Evolutionary conservation across 1,140 invertebrate species (phyloP).

Genomic region (Nymphalis io): DNA sequence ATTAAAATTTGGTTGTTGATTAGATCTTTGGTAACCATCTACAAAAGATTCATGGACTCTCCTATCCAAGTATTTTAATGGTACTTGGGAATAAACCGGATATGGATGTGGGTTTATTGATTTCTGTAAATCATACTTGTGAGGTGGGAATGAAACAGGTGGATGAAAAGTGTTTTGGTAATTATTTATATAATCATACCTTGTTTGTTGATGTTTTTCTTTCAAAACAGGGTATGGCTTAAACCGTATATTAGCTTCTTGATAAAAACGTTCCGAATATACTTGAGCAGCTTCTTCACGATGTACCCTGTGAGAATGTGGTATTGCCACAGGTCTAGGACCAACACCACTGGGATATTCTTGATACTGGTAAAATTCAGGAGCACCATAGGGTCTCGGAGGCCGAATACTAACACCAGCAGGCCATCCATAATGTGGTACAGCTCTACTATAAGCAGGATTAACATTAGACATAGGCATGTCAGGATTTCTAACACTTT

Average conservation of each 20-base stretch:
- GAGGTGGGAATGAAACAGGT: conserved; percentile 52
- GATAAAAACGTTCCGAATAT: conserved; percentile 62
- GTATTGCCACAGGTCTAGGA: conserved; percentile 54
- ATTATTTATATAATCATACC: conserved; percentile 75
- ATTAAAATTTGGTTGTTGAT: conserved; percentile 59
- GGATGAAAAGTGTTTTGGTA: conserved; percentile 65
- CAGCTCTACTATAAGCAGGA: conserved; percentile 45
- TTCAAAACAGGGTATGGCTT: conserved; percentile 72
- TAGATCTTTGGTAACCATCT: conserved; percentile 65
- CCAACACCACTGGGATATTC: conserved; percentile 61
- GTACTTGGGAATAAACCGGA: conserved; percentile 61
- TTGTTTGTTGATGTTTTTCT: conserved; percentile 63
- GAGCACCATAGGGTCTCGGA: conserved; percentile 57
- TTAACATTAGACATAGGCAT: conserved; percentile 59
- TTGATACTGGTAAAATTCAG: conserved; percentile 65
- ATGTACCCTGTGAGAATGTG: conserved; percentile 50
- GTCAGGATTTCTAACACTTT: conserved; percentile 61
- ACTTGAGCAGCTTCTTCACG: conserved; percentile 58
- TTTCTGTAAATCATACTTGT: conserved; percentile 70
- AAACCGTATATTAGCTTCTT: conserved; percentile 65
- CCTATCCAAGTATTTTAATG: conserved; percentile 69
- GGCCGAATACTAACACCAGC: conserved; percentile 54
- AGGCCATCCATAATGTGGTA: conserved; percentile 59
- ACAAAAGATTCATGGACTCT: conserved; percentile 58
- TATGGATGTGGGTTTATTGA: conserved; percentile 61